phyloP scores from a whole-genome alignment of 2,113 vertebrate species.

The Prietella phreatophila region DNA sequence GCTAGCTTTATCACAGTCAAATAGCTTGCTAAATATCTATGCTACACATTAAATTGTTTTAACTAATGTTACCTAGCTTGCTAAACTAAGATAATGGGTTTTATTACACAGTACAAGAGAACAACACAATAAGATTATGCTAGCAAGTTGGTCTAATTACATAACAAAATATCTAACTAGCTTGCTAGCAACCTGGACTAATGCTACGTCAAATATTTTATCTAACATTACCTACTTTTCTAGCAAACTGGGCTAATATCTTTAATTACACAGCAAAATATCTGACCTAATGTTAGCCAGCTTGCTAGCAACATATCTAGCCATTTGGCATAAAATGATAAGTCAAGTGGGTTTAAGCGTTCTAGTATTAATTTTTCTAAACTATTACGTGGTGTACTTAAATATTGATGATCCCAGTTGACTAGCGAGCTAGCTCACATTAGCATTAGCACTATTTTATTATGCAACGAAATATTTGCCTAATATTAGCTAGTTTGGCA shows the following conservation, averaged over 20 bases:
- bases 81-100: background rate
- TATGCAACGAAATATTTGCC: background rate
- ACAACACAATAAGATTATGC: background rate
- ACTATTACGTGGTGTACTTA: background rate
- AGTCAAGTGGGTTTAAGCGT: no score
- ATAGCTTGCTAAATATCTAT: background rate
- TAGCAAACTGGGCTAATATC: background rate
- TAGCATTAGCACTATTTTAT: background rate
- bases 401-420: background rate
- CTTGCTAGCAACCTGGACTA: background rate
- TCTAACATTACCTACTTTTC: background rate
- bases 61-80: no score
- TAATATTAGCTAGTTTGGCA: background rate
- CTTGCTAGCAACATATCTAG: background rate
- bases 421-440: background rate
- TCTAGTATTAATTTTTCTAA: background rate
- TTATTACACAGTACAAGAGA: background rate
- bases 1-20: background rate
- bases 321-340: background rate
- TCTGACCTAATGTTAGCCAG: background rate
- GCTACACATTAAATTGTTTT: background rate
- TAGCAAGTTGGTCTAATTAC: background rate
- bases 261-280: background rate
- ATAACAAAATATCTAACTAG: background rate
- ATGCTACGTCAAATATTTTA: background rate